Base-by-base conservation (phyloP, 2,113 vertebrate genomes). In the Mirza zaza region DNA sequence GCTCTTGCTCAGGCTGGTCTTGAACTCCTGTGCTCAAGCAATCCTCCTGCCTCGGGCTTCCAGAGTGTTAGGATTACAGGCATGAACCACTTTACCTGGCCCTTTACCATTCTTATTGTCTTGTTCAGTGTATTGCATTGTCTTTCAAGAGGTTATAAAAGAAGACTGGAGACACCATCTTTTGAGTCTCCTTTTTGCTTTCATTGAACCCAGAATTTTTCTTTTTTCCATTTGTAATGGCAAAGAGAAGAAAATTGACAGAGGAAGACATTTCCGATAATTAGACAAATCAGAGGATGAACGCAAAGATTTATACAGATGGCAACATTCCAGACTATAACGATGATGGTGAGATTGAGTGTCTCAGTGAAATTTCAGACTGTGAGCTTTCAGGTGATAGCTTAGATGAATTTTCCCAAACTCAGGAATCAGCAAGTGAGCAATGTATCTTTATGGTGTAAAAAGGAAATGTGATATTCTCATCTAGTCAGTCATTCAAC, bases 191-290 rank as follows among this genome's bases (percentile, higher is more conserved):
- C 29, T 88, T 48, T 93, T 93, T 82, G 71, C 82, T 80, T 88
- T 96, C 63, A 68, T 71, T 93, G 87, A 95, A 87, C 18, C 8
- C 70, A 88, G 45, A 67, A 34, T 39, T 94, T 93, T 80, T 81
- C 39, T 89, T 89, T 91, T 97, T 85, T 48, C 57, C 21, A 71
- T 82, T 27, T 5, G 2, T 97, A 57, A 21, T 65, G 59, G n/a
- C 29, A 92, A 90, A 70, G 52, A 83, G 65, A 86, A 67, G 45
- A 92, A 67, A 39, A 83, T 23, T 79, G 90, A 36, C 17, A 11
- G 61, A 80, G 57, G 36, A 87, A 76, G 59, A 55, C n/a, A 3
- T 61, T 39, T 70, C 27, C 2, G 6, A 1, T 75, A 45, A 32
- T 48, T 55, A 81, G 55, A n/a, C 42, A 45, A 21, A 68, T 57